Base-by-base conservation (phyloP, 2,888 invertebrate genomes). In the Nephrotoma flavescens region DNA sequence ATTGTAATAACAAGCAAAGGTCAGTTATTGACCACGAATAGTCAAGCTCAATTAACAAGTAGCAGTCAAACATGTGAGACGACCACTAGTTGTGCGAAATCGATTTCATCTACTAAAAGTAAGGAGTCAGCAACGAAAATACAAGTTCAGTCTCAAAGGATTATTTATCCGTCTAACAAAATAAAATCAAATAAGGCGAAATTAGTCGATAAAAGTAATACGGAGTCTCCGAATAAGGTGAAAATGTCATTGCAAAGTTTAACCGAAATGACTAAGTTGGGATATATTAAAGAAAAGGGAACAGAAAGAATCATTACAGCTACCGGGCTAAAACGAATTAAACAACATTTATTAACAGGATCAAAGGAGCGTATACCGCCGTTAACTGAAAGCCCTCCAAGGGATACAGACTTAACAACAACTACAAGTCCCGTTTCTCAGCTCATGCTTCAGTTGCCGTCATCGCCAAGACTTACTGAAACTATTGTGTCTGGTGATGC, bases 1-100 rank as follows among this genome's bases (percentile, higher is more conserved):
- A 45, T 88, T 19, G 87, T 88, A 41, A 89, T 89, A 0, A 89
- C 89, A 19, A 88, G 89, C 4, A 90, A 90, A 88, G 90, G 89
- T 71, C 89, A 90, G 12, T 89, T 92, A 42, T 87, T 87, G 86
- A 41, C 86, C 52, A 52, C 83, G 86, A 57, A 86, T 86, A 3
- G 87, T 86, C 11, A 87, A 87, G 41, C 92, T 87, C 85, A 90
- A 12, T 88, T 89, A 11, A 87, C 90, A 41, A 89, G 91, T 41
- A 90, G 90, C 84, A 42, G 87, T 86, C 86, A 86, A 86, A 86
- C 84, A 42, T 41, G 41, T 83, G 15, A 87, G 86, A 15, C 88
- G 71, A 42, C 85, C 44, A 7, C 87, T 86, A 44, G 87, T 86
- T 7, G 87, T 87, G 86, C 71, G 86, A 12, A 87, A 86, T 52